Evolutionary conservation across 2,888 invertebrate species (phyloP).

Genomic region (Heliconius charithonia): DNA sequence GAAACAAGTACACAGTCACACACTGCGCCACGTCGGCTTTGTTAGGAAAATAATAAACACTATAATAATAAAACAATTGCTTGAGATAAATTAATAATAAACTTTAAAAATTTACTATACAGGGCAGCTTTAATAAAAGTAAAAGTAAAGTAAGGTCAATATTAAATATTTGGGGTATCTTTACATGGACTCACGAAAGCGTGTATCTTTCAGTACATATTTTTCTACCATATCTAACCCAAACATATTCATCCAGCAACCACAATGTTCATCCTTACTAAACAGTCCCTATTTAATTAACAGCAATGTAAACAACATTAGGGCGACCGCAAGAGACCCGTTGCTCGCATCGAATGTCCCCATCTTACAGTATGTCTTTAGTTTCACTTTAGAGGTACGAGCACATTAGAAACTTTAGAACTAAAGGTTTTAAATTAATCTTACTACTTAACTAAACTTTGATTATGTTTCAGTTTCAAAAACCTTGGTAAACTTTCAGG

Average conservation of each 20-base stretch:
- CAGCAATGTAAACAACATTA: slow-evolving; percentile 72
- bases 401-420: slow-evolving; percentile 22
- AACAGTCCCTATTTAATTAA: slow-evolving; percentile 65
- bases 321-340: slow-evolving; percentile 57
- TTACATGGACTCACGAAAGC: too few relatives aligned
- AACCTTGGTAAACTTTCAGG: not conserved
- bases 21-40: too few relatives aligned
- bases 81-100: too few relatives aligned
- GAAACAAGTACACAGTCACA: too few relatives aligned
- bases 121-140: too few relatives aligned
- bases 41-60: too few relatives aligned
- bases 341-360: slow-evolving; percentile 23
- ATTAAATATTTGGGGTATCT: too few relatives aligned
- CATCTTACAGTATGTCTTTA: slow-evolving; percentile 28
- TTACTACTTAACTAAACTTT: slow-evolving; percentile 18
- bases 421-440: slow-evolving; percentile 24
- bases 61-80: too few relatives aligned
- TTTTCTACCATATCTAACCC: slow-evolving; percentile 20
- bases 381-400: slow-evolving; percentile 30
- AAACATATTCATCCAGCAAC: slow-evolving; percentile 23
- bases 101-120: too few relatives aligned
- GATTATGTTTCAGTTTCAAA: slow-evolving; percentile 23
- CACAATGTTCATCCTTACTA: slow-evolving; percentile 35
- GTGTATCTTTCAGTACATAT: not conserved
- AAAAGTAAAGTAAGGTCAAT: too few relatives aligned